phyloP scores from a whole-genome alignment of 2,113 vertebrate genomes.

The Cranoglanis bouderius region DNA sequence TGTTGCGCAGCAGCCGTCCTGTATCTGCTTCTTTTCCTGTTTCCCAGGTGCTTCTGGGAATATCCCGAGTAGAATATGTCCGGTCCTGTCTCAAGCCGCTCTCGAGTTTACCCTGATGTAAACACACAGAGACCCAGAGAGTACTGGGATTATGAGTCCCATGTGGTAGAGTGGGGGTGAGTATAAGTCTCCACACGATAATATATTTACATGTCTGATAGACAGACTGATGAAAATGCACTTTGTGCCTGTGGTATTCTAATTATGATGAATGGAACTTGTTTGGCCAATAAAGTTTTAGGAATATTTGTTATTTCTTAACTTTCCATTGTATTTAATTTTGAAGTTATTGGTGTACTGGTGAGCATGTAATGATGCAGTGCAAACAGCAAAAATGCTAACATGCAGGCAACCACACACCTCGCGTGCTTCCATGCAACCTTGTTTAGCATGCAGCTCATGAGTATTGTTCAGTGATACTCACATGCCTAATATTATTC shows the following conservation, averaged over 20 bases:
- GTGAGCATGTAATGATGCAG: background rate
- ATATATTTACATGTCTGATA: background rate
- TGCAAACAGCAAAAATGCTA: background rate
- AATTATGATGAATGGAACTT: background rate
- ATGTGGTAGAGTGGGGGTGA: conserved; percentile 87
- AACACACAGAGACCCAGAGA: conserved; percentile 86
- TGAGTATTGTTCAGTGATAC: background rate
- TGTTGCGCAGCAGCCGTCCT: background rate
- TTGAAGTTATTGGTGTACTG: background rate
- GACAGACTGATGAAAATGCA: background rate
- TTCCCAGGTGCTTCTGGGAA: conserved; percentile 69
- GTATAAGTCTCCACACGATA: conserved; percentile 27
- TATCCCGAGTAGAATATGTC: conserved; percentile 78
- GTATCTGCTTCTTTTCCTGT: background rate
- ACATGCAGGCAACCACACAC: background rate
- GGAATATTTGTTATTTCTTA: background rate
- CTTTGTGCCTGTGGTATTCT: background rate
- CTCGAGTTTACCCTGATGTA: conserved; percentile 85
- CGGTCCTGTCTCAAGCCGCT: conserved; percentile 83
- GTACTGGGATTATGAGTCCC: conserved; percentile 83
- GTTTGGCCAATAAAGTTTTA: background rate
- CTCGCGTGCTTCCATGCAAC: background rate
- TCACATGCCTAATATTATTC: background rate
- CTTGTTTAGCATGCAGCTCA: background rate
- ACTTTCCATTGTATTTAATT: background rate